Base-by-base conservation (phyloP, 2,113 vertebrate species). In the Chloropsis cyanopogon region DNA sequence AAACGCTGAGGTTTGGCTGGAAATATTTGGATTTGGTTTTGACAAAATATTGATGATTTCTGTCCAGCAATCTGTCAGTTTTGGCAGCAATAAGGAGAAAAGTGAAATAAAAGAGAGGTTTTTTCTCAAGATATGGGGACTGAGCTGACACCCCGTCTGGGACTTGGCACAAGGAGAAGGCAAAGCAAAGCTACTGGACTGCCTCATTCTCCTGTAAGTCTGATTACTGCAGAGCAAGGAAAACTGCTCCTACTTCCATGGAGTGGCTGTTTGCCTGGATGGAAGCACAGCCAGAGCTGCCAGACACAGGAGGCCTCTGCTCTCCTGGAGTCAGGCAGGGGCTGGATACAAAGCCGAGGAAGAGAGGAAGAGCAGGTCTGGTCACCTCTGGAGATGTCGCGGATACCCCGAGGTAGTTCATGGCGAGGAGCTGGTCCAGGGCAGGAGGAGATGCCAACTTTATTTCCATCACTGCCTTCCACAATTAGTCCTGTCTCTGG, bases 31-130 rank as follows among this genome's bases (percentile, higher is more conserved):
- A 70, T 94, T 95, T 72, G 24, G 2, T 87, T 93, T 92, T 66
- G 52, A 93, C 82, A 94, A 97, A 96, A 96, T 83, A 94, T 56
- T 79, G 92, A 92, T 79, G 76, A 60, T 79, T 92, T 88, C 88
- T 14, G 2, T 72, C 18, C 72, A 50, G 25, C 37, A 28, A 61
- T 81, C 88, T n/a, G 69, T 92, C 82, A 20, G 52, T 84, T 92
- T 57, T 88, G 91, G 92, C 95, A 95, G 90, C 39, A n/a, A 23
- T 2, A 3, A 39, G 35, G 52, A 69, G 61, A 49, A 57, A 93
- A 93, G 19, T 20, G 9, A 8, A 20, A 31, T 9, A 63, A 56
- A 73, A n/a, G 3, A 64, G 70, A 52, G 4, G 10, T 39, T 75
- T 91, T 92, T 93, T 37, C 52, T 90, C 47, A 42, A 83, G 83